A percentile compares a stretch with the other conserved stretches of the same genome.
phyloP scores from a whole-genome alignment of 2,888 invertebrate species.

The Zygogramma bicolorata region DNA sequence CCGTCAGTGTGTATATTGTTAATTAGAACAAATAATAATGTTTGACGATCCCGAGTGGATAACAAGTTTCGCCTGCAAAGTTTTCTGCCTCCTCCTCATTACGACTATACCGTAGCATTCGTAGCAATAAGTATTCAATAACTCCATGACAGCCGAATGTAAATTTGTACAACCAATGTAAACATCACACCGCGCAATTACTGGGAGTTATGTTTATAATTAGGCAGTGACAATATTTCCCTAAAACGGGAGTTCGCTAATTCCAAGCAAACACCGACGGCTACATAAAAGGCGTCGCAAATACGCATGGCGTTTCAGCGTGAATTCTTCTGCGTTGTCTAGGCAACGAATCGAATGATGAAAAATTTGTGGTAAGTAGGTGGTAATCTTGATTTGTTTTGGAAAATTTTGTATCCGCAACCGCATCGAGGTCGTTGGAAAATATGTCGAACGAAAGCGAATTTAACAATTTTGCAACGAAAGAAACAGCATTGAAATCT shows the following conservation, averaged over 20 bases:
- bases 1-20: conserved; percentile 45
- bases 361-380: too few relatives aligned
- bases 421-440: too few relatives aligned
- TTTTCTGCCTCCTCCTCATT: conserved; percentile 53
- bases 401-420: too few relatives aligned
- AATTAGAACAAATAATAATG: conserved; percentile 58
- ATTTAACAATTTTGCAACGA: too few relatives aligned
- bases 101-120: conserved; percentile 43
- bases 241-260: conserved; percentile 64
- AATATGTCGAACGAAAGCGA: too few relatives aligned
- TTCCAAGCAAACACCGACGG: conserved; percentile 62
- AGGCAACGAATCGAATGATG: too few relatives aligned
- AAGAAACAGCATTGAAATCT: too few relatives aligned
- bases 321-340: not conserved
- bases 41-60: conserved; percentile 57
- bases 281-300: conserved; percentile 54
- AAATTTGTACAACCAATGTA: conserved; percentile 63
- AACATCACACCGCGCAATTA: conserved; percentile 65
- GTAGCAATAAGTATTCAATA: conserved; percentile 61
- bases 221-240: conserved; percentile 66
- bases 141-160: conserved; percentile 62
- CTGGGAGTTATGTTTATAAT: conserved; percentile 66
- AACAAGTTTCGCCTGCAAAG: conserved; percentile 53
- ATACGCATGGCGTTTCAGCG: conserved; percentile 40
- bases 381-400: too few relatives aligned